Base-by-base conservation (phyloP, 2,113 vertebrate genomes). In the Drymodes brunneopygia region DNA sequence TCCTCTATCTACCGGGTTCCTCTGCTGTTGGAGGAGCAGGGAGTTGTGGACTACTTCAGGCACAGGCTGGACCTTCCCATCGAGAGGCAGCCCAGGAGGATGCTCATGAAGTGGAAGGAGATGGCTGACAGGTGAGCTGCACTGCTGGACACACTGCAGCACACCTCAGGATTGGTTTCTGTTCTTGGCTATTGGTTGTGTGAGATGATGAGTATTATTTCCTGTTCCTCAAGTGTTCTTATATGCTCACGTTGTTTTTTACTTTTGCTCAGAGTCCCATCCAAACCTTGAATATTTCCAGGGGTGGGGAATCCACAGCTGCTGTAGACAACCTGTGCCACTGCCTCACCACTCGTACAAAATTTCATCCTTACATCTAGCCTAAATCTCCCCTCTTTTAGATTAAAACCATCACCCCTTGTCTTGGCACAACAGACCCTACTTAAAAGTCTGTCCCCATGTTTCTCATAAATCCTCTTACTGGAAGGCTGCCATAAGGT, bases 71-170 rank as follows among this genome's bases (percentile, higher is more conserved):
- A 99, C 84, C 99, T 99, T 88, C 98, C 99, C 78, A 98, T 99
- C 9, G 98, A 99, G 97, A 97, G 98, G 58, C 98, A 98, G 92
- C 98, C 99, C 45, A 97, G 98, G 75, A 99, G 97, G 81, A 98
- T 99, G 98, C 98, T 99, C 35, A 98, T 98, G 89, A 99, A 99
- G 84, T 99, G 99, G 99, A 99, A 99, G 78, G 99, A 99, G 96
- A 99, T 99, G 99, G 99, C 99, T 27, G 99, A 99, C 98, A 98
- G 99, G 99, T 99, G 94, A 85, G 97, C 62, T 31, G 64, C 20
- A 2, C 72, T 1, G 4, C 45, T 42, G 57, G 51, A 15, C 51
- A 48, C 51, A 2, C 70, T 74, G 69, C 70, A 35, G 12, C 20
- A 58, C 53, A 1, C 71, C 20, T 4, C 14, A 44, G 3, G 15